Evolutionary conservation across 2,888 invertebrate genomes (phyloP), one percentile per base, ranked within the genome.

Genomic region (Xestia rhomboidea): DNA sequence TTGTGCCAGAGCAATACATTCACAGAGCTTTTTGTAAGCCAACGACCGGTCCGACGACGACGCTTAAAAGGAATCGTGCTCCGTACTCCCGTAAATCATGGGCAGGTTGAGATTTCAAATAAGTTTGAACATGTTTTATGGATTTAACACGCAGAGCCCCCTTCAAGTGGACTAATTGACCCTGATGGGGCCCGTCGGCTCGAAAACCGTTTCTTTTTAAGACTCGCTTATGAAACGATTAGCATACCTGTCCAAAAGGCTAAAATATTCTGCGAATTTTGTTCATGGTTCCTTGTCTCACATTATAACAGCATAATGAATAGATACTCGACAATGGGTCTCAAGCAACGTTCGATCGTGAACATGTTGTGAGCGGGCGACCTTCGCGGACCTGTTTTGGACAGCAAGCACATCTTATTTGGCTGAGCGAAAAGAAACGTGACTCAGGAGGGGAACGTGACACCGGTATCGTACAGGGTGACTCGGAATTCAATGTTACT

Each of bases 381-480:
- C 95, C 95, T 95, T 95, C 94, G 89, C 76, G 68, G 89, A 91
- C 94, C 93, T 89, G 94, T 93, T 95, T 93, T 85, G 92, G 91
- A 88, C 90, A 90, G 91, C 91, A 92, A 93, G 92, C 91, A 91
- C 91, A 92, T 91, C 86, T 81, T 81, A 90, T 92, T 93, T 92
- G 92, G 93, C 91, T 90, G 89, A 90, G 92, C 93, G 90, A 92
- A 92, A 92, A 91, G 88, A 89, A 90, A 91, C 94, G 93, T 93
- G 93, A 93, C 90, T 88, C 86, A 84, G 83, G 79, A 83, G 85
- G 82, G 84, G 85, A 72, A 90, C 92, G 91, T 91, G 92, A 90
- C 89, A 87, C 78, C 75, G 79, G 82, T 82, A 87, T 74, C 76
- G 27, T 77, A 71, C 75, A 79, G 80, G 67, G 30, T 54, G 83